Evolutionary conservation across 2,888 invertebrate species (phyloP).

Genomic region (Xestia ashworthii): DNA sequence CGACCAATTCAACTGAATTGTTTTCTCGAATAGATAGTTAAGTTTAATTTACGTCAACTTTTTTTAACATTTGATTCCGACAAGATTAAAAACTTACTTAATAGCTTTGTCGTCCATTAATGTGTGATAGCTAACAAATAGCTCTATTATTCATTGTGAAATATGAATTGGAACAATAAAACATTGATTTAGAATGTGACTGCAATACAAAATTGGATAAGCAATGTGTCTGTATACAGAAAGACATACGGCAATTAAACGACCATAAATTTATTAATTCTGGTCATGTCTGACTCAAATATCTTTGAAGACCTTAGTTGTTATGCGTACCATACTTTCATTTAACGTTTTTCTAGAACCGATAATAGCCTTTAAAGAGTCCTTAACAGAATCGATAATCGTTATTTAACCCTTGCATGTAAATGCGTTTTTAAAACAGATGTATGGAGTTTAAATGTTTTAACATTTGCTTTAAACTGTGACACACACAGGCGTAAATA

Average conservation of each 20-base stretch:
- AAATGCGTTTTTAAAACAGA: constrained; percentile 42
- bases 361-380: constrained; percentile 22
- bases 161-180: constrained; percentile 64
- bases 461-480: constrained; percentile 34
- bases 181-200: constrained; percentile 65
- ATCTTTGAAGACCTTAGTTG: neutral
- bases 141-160: constrained; percentile 62
- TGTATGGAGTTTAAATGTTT: constrained; percentile 38
- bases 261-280: constrained; percentile 51
- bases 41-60: constrained; percentile 71
- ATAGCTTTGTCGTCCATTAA: constrained; percentile 57
- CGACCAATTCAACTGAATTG: constrained; percentile 77
- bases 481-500: constrained; percentile 32
- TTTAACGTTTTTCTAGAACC: constrained; percentile 21
- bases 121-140: constrained; percentile 62
- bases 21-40: constrained; percentile 78
- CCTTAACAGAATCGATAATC: constrained; percentile 19
- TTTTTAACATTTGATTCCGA: constrained; percentile 62
- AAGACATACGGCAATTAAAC: constrained; percentile 47
- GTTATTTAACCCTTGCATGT: constrained; percentile 32
- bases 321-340: constrained; percentile 5
- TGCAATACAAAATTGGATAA: constrained; percentile 57
- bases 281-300: constrained; percentile 16
- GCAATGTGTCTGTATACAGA: constrained; percentile 29
- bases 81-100: constrained; percentile 62